A percentile compares a stretch with the other conserved stretches of the same genome.
phyloP scores from a whole-genome alignment of 2,113 vertebrate genomes.

The Cephalopterus ornatus region DNA sequence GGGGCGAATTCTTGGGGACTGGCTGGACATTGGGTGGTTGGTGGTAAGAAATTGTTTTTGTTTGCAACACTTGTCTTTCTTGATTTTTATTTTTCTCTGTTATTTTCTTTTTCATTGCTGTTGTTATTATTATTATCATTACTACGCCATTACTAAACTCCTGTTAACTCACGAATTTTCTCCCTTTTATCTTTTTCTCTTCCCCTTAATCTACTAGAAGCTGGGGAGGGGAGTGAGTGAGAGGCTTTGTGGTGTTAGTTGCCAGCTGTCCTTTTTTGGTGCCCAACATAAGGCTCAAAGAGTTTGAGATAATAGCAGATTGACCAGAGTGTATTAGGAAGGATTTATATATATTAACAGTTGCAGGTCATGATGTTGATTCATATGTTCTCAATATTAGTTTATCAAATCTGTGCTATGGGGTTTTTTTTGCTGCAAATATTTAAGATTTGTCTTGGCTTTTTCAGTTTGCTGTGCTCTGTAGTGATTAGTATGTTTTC shows the following conservation, averaged over 20 bases:
- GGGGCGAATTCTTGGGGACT: neutral
- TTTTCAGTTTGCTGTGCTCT: neutral
- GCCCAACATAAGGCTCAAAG: neutral
- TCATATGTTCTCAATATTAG: neutral
- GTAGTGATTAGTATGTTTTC: neutral
- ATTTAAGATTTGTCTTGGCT: neutral
- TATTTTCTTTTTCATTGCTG: neutral
- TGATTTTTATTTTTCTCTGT: neutral
- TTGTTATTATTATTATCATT: neutral
- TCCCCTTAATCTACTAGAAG: fast-evolving
- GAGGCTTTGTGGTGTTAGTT: neutral
- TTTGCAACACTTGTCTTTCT: neutral
- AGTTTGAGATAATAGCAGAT: neutral
- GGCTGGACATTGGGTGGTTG: neutral
- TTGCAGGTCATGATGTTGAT: neutral
- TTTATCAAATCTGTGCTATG: neutral
- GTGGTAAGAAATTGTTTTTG: neutral
- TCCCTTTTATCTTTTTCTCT: neutral
- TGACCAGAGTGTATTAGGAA: neutral
- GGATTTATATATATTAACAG: neutral
- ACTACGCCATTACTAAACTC: neutral
- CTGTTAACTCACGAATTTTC: neutral
- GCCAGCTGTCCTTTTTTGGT: neutral
- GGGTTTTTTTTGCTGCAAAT: neutral
- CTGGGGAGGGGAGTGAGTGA: neutral